These are phyloP conservation scores for Pristiophorus japonicus DNA, from an alignment of 2,113 vertebrate species.

Conservation along the genomic window DNA sequence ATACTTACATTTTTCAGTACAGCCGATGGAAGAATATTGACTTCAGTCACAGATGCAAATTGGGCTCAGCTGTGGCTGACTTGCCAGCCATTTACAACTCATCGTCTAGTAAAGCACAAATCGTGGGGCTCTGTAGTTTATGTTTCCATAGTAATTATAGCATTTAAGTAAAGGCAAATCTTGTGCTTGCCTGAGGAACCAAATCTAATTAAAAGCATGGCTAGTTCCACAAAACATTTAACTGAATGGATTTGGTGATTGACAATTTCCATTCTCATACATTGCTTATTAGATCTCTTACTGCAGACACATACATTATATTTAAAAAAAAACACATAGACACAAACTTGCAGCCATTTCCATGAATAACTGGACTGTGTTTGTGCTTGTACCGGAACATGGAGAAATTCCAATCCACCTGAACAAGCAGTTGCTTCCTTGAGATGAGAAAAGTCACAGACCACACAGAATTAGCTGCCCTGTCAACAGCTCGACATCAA, in stretches of 20 bases:
- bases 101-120: background rate
- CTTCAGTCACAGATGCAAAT: background rate
- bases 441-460: conserved; percentile 44
- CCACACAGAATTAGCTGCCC: conserved; percentile 39
- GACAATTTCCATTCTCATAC: conserved; percentile 15
- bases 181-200: background rate
- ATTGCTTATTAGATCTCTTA: background rate
- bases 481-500: conserved; percentile 46
- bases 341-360: background rate
- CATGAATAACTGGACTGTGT: background rate
- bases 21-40: background rate
- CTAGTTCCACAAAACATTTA: conserved; percentile 35
- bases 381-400: conserved; percentile 35
- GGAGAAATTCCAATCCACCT: background rate
- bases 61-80: background rate
- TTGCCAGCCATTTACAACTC: background rate
- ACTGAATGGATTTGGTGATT: background rate
- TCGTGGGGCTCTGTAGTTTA: background rate
- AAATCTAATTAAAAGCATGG: conserved; percentile 14
- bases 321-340: background rate
- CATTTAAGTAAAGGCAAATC: conserved; percentile 27
- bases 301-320: background rate
- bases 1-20: background rate
- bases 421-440: conserved; percentile 45
- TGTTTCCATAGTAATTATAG: conserved; percentile 20